Evolutionary conservation across 1,140 invertebrate species (phyloP), one percentile per base, ranked within the genome.

Genomic region (Cydia amplana): DNA sequence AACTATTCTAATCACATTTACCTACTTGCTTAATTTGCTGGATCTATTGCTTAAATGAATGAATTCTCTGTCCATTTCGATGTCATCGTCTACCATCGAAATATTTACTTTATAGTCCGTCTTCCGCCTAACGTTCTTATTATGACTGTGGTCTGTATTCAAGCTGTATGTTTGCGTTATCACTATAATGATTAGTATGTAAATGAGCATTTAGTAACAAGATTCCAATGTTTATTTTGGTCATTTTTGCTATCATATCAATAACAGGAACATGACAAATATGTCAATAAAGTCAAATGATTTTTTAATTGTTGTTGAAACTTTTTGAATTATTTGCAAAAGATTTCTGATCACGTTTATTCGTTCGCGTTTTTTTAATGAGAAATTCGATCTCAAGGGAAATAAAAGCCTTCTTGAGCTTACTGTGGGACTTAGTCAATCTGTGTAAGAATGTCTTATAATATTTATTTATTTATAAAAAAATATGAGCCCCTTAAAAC

Each of bases 91-190:
- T 14, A 76, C 77, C 46, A 84, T 49, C 9, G 74, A 72, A 60
- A 79, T 28, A 36, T 80, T 77, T 18, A 85, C 78, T 55, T 78
- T 81, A 63, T 79, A 81, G 28, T 80, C 63, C 9, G 55, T 67
- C 63, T 76, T 80, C n/a, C 79, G 77, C 74, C 81, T 79, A 7
- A 82, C 64, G 4, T 78, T 64, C 12, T 78, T 76, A 20, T 79
- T 78, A n/a, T 73, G 75, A 6, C 79, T 76, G 18, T 81, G 75
- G 76, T 78, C 16, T 40, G 32, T n/a, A 73, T 3, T 10, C 18
- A 23, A 55, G 4, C n/a, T 36, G 25, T 70, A 70, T 32, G 16
- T 70, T 43, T 70, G n/a, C 20, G 16, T 25, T 73, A 73, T 49
- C 43, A 51, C 36, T 32, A 7, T 25, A 16, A 49, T 28, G 10